Evolutionary conservation across 92 coral and sea anemone species (phyloP), one percentile per base, ranked within the genome.

Genomic region (Desmophyllum pertusum): DNA sequence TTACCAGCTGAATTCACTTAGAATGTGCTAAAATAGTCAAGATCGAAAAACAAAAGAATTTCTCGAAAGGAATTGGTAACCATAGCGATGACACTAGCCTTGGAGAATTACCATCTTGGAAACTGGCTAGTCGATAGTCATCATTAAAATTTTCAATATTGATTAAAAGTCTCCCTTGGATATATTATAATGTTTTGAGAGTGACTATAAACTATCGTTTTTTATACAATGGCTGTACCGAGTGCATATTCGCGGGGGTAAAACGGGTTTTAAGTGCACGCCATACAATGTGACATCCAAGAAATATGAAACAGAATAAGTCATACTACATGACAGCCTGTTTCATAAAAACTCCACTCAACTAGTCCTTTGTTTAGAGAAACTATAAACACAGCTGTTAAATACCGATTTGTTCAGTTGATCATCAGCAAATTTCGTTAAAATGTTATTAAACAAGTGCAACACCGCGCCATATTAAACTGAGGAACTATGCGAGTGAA

Each of bases 381-480:
- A 29, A 62, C 4, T 10, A 30, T 65, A 65, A 66, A 57, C 70
- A 59, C 81, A 76, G 81, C 81, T 55, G 41, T 33, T 55, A 37
- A n/a, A 76, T 40, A 17, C 45, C 14, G 36, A 19, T 61, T 27
- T 57, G 50, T 38, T 38, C 52, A 59, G 69, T 38, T 2, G 51
- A 59, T 57, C 69, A 57, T 40, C 2, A 25, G 52, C 38, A 59
- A 41, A 77, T 33, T 55, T 36, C 11, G 67, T 10, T 25, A 62
- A 62, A 62, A 35, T 13, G 23, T 43, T 43, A 23, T 75, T 21
- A n/a, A 77, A 77, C 31, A 76, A 37, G 1, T 2, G 17, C 2
- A 57, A 21, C 31, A 25, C 1, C 9, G 23, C 40, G 70, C 41
- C 14, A 13, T 65, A 57, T n/a, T n/a, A n/a, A n/a, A 14, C 62